These are phyloP conservation scores for Rhabdophis nuchalis DNA, from an alignment of 2,797 vertebrate genomes.

Conservation along the genomic window DNA sequence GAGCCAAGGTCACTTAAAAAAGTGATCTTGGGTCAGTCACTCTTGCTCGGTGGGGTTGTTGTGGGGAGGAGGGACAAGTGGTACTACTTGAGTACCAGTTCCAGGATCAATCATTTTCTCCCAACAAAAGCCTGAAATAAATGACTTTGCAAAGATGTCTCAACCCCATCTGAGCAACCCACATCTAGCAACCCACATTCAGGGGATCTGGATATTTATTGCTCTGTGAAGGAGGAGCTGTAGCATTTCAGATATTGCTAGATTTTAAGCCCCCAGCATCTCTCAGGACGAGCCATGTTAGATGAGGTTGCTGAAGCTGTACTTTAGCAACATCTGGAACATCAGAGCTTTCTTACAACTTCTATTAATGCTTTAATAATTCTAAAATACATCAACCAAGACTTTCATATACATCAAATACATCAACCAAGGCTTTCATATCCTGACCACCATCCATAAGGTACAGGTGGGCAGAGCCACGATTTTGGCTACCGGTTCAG, in stretches of 20 bases:
- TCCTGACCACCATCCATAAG: neutral
- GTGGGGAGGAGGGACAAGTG: too few species aligned
- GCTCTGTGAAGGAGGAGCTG: neutral
- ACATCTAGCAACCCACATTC: neutral
- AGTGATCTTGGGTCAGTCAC: neutral
- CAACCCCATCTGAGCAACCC: too few species aligned
- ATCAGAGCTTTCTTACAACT: neutral
- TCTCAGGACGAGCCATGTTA: neutral
- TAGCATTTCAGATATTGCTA: neutral
- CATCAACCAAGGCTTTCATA: neutral
- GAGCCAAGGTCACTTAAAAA: neutral
- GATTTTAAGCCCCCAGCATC: neutral
- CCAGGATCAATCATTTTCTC: neutral
- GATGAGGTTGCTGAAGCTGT: neutral
- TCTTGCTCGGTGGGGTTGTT: neutral
- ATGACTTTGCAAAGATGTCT: neutral
- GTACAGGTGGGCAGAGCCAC: too few species aligned
- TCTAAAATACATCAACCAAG: neutral
- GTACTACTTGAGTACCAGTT: neutral
- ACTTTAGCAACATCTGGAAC: neutral
- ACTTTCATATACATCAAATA: too few species aligned
- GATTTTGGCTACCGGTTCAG: too few species aligned
- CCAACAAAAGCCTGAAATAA: neutral
- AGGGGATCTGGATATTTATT: neutral
- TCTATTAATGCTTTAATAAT: neutral